These are phyloP conservation scores for Campoletis sonorensis DNA, from an alignment of 1,140 invertebrate species.

Conservation along the genomic window DNA sequence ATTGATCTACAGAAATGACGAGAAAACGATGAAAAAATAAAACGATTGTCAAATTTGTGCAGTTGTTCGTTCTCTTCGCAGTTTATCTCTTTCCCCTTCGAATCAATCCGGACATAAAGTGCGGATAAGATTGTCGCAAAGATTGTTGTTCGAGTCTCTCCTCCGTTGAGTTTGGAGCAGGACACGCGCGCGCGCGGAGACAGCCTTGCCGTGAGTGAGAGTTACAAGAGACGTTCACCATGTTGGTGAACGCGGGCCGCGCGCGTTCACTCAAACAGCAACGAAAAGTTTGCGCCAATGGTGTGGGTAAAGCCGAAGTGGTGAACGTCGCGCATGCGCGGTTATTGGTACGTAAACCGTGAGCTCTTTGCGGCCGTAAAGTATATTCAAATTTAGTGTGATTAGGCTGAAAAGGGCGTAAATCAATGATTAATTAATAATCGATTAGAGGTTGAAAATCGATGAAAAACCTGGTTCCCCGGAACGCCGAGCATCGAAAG, in stretches of 20 bases:
- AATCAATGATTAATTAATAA: background rate
- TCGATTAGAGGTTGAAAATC: background rate
- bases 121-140: constrained; percentile 1
- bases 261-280: constrained; percentile 15
- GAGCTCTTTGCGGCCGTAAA: constrained; percentile 12
- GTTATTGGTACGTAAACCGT: constrained; percentile 39
- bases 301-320: constrained; percentile 21
- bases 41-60: background rate
- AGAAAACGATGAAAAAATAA: background rate
- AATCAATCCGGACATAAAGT: background rate
- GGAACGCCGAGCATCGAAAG: no score
- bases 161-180: constrained; percentile 25
- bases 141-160: background rate
- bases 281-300: constrained; percentile 18
- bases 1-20: background rate
- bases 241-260: constrained; percentile 63
- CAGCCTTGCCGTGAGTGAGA: constrained; percentile 68
- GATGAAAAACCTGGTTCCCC: no score
- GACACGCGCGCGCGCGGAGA: constrained; percentile 40
- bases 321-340: constrained; percentile 65
- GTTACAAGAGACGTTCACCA: constrained; percentile 69
- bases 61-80: background rate
- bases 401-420: background rate
- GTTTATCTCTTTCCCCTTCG: background rate
- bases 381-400: background rate